Evolutionary conservation across 37 sponge, comb jelly and placozoan genomes (phyloP).

Genomic region (Axinella damicornis): DNA sequence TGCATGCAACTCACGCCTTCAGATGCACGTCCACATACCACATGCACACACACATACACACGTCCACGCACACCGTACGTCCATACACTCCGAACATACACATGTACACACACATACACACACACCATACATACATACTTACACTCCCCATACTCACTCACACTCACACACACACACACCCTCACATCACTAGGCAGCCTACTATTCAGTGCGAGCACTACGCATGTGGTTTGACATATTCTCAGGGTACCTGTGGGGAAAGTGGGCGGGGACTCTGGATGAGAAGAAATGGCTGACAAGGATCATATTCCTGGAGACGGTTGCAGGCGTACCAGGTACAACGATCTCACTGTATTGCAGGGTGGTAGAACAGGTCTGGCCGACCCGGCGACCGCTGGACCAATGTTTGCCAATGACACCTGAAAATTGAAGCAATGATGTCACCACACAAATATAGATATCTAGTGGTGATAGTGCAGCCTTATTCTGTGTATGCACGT

Average conservation of each 20-base stretch:
- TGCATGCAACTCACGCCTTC: too few species aligned
- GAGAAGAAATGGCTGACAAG: slow-evolving; percentile 93
- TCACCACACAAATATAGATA: too few species aligned
- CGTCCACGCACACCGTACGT: slow-evolving; percentile 30
- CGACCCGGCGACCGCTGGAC: too few species aligned
- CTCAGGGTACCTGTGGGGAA: slow-evolving; percentile 90
- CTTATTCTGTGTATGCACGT: too few species aligned
- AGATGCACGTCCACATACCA: slow-evolving; percentile 12
- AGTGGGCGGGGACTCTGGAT: slow-evolving; percentile 65
- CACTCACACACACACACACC: slow-evolving; percentile 31
- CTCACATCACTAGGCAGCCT: slow-evolving; percentile 65
- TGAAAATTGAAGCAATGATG: too few species aligned
- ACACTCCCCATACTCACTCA: not conserved
- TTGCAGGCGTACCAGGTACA: slow-evolving; percentile 89
- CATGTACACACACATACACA: slow-evolving; percentile 2
- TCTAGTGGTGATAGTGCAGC: too few species aligned
- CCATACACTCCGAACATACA: slow-evolving; percentile 1
- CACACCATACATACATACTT: slow-evolving; percentile 5
- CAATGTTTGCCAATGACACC: too few species aligned
- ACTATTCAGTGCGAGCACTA: slow-evolving; percentile 62
- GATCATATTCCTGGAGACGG: slow-evolving; percentile 92
- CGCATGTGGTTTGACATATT: slow-evolving; percentile 77
- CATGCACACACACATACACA: slow-evolving; percentile 4
- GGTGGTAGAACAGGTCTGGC: too few species aligned
- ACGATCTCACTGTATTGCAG: too few species aligned